These are phyloP conservation scores for Stichodactyla mertensii DNA, from an alignment of 64 coral and sea anemone genomes.

Conservation along the genomic window DNA sequence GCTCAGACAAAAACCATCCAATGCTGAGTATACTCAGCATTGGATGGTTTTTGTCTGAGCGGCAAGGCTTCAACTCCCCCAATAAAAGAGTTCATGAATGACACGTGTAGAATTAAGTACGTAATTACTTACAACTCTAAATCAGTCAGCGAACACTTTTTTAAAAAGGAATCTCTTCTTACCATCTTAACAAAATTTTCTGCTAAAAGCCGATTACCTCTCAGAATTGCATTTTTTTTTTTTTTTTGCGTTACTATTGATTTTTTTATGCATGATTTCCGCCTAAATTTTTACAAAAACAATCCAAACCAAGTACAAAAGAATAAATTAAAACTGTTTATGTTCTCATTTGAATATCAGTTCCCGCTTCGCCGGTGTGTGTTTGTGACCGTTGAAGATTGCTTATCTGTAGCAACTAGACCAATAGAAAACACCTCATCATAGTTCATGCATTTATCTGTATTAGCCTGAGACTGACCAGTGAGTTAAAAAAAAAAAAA, in stretches of 20 bases:
- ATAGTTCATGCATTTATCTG: not conserved
- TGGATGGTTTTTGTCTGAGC: not conserved
- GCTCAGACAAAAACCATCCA: no score
- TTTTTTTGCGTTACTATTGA: not conserved
- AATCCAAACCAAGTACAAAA: not conserved
- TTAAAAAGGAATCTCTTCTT: no score
- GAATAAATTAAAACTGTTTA: not conserved
- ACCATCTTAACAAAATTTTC: no score
- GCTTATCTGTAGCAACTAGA: not conserved
- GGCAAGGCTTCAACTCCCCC: not conserved
- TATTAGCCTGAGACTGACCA: not conserved
- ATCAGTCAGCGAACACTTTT: no score
- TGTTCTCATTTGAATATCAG: not conserved
- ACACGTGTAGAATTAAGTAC: not conserved
- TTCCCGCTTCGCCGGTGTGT: not conserved
- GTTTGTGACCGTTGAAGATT: not conserved
- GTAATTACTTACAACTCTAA: not conserved
- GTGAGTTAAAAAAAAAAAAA: not conserved
- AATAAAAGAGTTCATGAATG: not conserved
- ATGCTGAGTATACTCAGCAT: no score
- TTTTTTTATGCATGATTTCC: not conserved
- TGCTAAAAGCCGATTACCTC: no score
- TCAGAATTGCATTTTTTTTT: not conserved
- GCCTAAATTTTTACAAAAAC: not conserved
- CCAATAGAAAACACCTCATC: not conserved